These are phyloP conservation scores for Xylocopa sonorina DNA, from an alignment of 1,140 invertebrate genomes.

Conservation along the genomic window DNA sequence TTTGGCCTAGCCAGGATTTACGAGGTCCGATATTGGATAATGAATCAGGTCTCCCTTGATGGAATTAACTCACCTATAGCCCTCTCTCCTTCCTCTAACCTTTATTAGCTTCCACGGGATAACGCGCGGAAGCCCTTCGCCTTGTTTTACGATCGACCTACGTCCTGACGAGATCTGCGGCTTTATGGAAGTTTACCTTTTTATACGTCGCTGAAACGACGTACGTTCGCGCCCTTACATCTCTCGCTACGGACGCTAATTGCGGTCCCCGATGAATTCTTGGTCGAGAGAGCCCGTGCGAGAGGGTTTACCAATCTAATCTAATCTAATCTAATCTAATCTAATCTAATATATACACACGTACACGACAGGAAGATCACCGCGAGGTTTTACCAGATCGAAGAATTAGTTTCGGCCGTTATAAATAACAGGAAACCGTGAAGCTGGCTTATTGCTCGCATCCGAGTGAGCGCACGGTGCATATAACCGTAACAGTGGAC, in stretches of 20 bases:
- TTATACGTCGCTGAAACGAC: constrained; percentile 23
- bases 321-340: no score
- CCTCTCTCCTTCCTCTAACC: constrained; percentile 35
- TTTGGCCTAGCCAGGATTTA: constrained; percentile 76
- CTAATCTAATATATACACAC: no score
- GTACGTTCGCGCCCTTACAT: constrained; percentile 11
- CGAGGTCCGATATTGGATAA: constrained; percentile 80
- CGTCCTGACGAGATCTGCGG: constrained; percentile 61
- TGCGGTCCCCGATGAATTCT: not conserved
- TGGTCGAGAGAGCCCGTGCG: not conserved
- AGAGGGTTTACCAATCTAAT: not conserved
- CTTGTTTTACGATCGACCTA: constrained; percentile 33
- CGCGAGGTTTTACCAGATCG: not conserved
- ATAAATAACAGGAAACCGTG: constrained; percentile 68
- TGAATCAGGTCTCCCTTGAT: constrained; percentile 81
- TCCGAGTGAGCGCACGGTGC: not conserved
- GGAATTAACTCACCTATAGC: constrained; percentile 77
- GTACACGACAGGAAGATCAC: no score
- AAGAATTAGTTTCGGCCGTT: constrained; percentile 63
- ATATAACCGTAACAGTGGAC: constrained; percentile 21
- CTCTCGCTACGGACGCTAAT: constrained; percentile 11
- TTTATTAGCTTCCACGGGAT: constrained; percentile 39
- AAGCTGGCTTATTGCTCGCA: not conserved
- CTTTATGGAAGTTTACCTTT: constrained; percentile 50
- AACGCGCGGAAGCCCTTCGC: constrained; percentile 10